A percentile compares a stretch with the other conserved stretches of the same genome.
phyloP scores from a whole-genome alignment of 2,113 vertebrate genomes.

The Herpetotheres cachinnans region DNA sequence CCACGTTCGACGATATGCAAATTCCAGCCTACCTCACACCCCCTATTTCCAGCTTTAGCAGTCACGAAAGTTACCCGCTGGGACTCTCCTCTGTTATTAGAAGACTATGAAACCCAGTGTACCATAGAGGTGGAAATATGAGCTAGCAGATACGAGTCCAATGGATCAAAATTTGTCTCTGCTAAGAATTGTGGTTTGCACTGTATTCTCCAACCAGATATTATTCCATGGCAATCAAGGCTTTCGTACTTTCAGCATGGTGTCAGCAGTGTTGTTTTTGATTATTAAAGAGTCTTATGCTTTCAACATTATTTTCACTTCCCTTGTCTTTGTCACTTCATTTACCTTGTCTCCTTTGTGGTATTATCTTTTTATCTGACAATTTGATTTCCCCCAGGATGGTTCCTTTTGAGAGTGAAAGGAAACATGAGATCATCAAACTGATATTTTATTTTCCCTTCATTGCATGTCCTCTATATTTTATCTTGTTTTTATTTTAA shows the following conservation, averaged over 20 bases:
- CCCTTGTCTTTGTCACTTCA: conserved; percentile 22
- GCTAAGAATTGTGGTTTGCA: not conserved
- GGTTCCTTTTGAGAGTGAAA: conserved; percentile 52
- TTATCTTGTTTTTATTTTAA: conserved; percentile 49
- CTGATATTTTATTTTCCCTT: conserved; percentile 35
- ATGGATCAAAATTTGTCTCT: not conserved
- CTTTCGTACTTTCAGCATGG: not conserved
- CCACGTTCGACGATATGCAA: not conserved
- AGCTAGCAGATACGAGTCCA: not conserved
- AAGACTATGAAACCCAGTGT: not conserved
- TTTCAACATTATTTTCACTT: conserved; percentile 36
- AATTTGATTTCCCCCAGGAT: not conserved
- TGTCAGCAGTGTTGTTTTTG: not conserved
- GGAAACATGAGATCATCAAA: conserved; percentile 31
- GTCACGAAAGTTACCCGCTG: not conserved
- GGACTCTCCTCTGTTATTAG: not conserved
- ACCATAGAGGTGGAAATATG: not conserved
- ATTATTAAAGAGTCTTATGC: conserved; percentile 24
- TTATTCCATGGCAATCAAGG: not conserved
- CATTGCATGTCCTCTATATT: conserved; percentile 62
- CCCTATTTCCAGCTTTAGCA: not conserved
- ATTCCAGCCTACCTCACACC: conserved; percentile 45
- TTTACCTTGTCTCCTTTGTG: conserved; percentile 9
- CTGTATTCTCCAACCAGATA: not conserved
- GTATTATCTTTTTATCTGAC: conserved; percentile 24